Conservation (phyloP, 2,113 vertebrate genomes). For the Lontra canadensis region DNA sequence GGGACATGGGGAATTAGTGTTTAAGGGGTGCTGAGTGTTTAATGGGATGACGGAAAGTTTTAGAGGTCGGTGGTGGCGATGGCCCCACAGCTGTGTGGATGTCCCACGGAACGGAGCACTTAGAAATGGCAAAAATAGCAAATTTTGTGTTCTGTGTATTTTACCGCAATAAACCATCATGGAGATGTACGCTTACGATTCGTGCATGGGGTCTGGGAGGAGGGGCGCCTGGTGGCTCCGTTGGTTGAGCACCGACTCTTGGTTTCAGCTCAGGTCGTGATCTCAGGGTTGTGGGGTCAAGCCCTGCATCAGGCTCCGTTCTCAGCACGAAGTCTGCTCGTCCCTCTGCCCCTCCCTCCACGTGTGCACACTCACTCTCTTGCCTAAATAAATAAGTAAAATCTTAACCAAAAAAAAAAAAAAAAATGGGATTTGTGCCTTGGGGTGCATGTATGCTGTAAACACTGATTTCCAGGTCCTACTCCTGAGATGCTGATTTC, state of each 20-base stretch:
- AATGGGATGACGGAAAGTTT: neutral
- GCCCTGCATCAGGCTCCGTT: neutral
- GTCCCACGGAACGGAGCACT: fast-evolving
- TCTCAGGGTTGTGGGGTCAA: neutral
- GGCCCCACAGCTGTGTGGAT: fast-evolving
- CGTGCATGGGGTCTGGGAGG: neutral
- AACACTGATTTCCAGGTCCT: neutral
- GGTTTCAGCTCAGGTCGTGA: neutral
- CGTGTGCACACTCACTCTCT: fast-evolving
- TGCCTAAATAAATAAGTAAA: neutral
- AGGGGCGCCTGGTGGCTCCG: fast-evolving
- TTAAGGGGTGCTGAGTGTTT: neutral
- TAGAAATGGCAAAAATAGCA: neutral
- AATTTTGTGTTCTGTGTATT: neutral
- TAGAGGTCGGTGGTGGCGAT: no score
- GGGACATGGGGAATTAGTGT: neutral
- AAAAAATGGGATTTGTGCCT: neutral
- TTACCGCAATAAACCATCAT: neutral
- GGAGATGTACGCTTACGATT: neutral
- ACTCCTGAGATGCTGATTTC: no score
- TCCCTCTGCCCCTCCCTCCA: neutral
- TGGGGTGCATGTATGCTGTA: no score
- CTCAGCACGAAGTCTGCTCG: neutral
- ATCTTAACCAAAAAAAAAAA: neutral
- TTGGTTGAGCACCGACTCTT: neutral